Evolutionary conservation across 2,888 invertebrate genomes (phyloP), one percentile per base, ranked within the genome.

Genomic region (Macrosoma leucophasiata): DNA sequence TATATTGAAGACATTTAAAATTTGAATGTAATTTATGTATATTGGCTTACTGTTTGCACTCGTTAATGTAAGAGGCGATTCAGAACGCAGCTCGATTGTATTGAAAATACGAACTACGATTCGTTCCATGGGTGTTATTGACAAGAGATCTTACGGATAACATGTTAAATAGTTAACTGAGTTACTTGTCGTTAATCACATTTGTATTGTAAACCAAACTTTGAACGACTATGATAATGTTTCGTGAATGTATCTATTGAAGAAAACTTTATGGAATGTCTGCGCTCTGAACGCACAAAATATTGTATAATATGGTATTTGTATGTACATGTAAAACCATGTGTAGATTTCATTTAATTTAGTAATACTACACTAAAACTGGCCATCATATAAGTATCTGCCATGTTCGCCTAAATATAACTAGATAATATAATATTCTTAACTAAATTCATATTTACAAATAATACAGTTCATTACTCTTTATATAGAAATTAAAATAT

Each of bases 331-430:
- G 82, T 84, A 82, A 82, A 82, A 82, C 81, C 82, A 82, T 82
- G 82, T 78, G 77, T 82, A 73, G 79, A 75, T 76, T 69, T 70
- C 35, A 33, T 72, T 84, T 73, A 77, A 81, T 84, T 85, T 86
- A 87, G 86, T 88, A 88, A 87, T 87, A 87, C 87, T 88, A 87
- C 84, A 74, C 86, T 87, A 87, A 54, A 89, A 90, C 89, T 90
- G 90, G 90, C 90, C 90, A 81, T 88, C 81, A 73, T 84, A 86
- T 87, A 87, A 87, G 87, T 87, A 87, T 87, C 85, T 82, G 87
- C 87, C 87, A 87, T 85, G 85, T 86, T 86, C 67, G 73, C 71
- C 77, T 84, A 81, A 75, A 76, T 78, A 85, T 82, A 85, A 85
- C 84, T 82, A 84, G 64, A 68, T 77, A 78, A 82, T 82, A 82